These are phyloP conservation scores for Conus betulinus DNA, from an alignment of 1,140 invertebrate genomes.

Conservation along the genomic window DNA sequence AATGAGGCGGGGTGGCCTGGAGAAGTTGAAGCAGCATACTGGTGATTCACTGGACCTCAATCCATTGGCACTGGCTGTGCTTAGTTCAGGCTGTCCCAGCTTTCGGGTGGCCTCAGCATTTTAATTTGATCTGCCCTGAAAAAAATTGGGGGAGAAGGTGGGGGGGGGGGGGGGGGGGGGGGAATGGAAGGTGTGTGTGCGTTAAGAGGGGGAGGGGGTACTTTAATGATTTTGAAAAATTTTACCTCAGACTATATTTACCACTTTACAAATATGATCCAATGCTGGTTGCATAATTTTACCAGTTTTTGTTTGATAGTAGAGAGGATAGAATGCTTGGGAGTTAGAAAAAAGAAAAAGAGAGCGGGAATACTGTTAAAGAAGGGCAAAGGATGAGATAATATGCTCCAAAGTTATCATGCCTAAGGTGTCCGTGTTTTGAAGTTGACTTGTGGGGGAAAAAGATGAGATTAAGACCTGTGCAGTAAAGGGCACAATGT, in stretches of 20 bases:
- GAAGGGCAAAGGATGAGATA: background rate
- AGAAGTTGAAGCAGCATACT: background rate
- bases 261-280: no score
- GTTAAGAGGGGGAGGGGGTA: background rate
- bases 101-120: no score
- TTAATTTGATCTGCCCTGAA: no score
- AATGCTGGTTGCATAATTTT: no score
- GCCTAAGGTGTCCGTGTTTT: no score
- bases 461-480: background rate
- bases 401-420: background rate
- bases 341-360: background rate
- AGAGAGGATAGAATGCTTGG: background rate
- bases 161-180: no score
- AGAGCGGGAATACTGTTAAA: background rate
- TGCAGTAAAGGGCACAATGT: background rate
- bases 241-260: no score
- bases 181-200: no score
- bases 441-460: background rate
- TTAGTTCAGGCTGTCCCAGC: background rate
- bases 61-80: background rate
- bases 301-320: no score
- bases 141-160: no score
- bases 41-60: background rate
- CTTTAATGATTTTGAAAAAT: no score
- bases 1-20: no score